Percentiles rank a stretch among this genome's conserved stretches.
Evolutionary conservation across 1,140 invertebrate species (phyloP).

Genomic region (Drosophila eugracilis): DNA sequence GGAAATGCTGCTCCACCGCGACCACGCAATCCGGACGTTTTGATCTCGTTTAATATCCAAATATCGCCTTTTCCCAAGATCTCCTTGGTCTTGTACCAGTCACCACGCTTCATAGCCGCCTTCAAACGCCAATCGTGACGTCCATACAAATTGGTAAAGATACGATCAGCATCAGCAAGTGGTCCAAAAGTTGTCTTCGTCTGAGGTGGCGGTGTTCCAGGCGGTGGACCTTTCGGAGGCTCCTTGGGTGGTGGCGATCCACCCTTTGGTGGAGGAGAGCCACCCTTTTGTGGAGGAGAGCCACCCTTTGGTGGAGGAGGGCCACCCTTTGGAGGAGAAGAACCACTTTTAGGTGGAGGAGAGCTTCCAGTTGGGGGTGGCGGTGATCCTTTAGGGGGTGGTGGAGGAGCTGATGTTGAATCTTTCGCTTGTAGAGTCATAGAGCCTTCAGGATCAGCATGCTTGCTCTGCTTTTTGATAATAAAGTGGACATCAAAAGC

Average conservation of each 20-base stretch:
- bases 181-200: constrained; percentile 71
- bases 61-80: constrained; percentile 56
- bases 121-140: constrained; percentile 72
- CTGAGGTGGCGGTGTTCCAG: constrained; percentile 65
- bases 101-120: constrained; percentile 67
- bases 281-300: background rate
- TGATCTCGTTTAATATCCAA: constrained; percentile 88
- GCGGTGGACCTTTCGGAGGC: constrained; percentile 43
- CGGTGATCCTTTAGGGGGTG: background rate
- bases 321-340: no score
- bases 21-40: constrained; percentile 90
- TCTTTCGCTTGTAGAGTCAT: background rate
- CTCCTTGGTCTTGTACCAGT: constrained; percentile 76
- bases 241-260: constrained; percentile 1
- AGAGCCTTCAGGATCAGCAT: no score
- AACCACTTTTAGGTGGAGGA: background rate
- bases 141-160: constrained; percentile 74
- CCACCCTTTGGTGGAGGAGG: background rate
- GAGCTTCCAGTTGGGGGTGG: background rate
- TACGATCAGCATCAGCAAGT: constrained; percentile 63
- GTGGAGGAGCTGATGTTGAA: background rate
- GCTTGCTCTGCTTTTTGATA: no score
- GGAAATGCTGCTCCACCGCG: constrained; percentile 93
- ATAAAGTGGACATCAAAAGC: no score
- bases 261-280: background rate